Percentiles rank a stretch among this genome's conserved stretches.
phyloP scores from a whole-genome alignment of 2,113 vertebrate genomes.

The Bucco capensis region DNA sequence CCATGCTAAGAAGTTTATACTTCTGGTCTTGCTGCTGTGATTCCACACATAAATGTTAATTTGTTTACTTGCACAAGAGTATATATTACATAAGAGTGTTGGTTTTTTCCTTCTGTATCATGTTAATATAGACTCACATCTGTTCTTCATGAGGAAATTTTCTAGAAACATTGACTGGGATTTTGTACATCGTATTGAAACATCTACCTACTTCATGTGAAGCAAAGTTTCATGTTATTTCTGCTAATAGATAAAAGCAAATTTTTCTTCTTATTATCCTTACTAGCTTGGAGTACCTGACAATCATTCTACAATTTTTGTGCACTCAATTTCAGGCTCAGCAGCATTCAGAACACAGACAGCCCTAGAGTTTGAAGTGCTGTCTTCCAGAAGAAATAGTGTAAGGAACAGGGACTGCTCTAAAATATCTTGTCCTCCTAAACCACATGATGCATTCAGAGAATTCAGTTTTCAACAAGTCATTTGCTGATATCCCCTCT shows the following conservation, averaged over 20 bases:
- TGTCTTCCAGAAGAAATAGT: constrained; percentile 66
- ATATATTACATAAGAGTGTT: neutral
- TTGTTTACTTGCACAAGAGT: neutral
- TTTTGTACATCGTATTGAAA: neutral
- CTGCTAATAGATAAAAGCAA: neutral
- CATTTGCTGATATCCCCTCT: constrained; percentile 72
- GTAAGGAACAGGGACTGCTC: constrained; percentile 69
- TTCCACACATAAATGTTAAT: neutral
- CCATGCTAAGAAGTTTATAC: neutral
- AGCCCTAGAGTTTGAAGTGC: constrained; percentile 41
- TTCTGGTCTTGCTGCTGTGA: neutral
- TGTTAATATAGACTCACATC: neutral
- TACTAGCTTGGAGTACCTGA: neutral
- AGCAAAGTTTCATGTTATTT: neutral
- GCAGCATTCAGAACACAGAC: constrained; percentile 65
- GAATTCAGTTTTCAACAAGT: constrained; percentile 80
- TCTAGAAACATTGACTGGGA: neutral
- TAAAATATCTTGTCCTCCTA: constrained; percentile 75
- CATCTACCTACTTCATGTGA: neutral
- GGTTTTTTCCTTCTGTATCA: neutral
- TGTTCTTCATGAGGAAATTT: neutral
- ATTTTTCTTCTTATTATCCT: neutral
- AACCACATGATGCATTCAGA: constrained; percentile 77
- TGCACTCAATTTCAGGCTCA: constrained; percentile 68
- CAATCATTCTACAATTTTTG: neutral